Evolutionary conservation across 2,113 vertebrate species (phyloP).

Genomic region (Ciconia boyciana): DNA sequence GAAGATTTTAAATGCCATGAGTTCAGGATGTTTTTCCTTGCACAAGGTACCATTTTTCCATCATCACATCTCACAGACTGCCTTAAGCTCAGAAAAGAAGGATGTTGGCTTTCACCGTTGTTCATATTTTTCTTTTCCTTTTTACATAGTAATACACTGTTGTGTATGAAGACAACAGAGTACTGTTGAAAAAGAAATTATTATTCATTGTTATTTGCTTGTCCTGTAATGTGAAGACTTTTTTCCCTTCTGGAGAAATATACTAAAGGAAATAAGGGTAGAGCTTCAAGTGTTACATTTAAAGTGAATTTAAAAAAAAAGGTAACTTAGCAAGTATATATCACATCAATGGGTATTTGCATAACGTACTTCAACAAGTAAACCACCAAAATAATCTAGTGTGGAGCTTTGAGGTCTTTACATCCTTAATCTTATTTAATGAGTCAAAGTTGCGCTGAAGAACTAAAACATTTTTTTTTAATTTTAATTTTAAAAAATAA

Average conservation of each 20-base stretch:
- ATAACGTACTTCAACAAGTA: background rate
- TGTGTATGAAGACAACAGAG: background rate
- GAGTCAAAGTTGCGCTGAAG: background rate
- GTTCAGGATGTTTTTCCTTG: background rate
- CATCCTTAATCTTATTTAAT: background rate
- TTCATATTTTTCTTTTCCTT: background rate
- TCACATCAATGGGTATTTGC: background rate
- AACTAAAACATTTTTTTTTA: background rate
- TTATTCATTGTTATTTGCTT: background rate
- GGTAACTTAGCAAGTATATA: background rate
- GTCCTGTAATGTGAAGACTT: background rate
- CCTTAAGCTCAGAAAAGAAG: background rate
- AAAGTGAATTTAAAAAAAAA: background rate
- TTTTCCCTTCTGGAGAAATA: background rate
- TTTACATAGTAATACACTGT: background rate
- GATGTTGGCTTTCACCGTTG: background rate
- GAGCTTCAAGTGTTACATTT: background rate
- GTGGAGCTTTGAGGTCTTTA: background rate
- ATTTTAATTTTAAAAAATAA: background rate
- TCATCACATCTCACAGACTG: background rate
- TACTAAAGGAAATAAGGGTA: background rate
- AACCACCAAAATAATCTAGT: background rate
- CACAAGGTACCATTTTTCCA: background rate
- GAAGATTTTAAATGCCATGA: background rate
- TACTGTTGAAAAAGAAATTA: background rate